phyloP scores from a whole-genome alignment of 2,888 invertebrate species.

The Drosophila eohydei region DNA sequence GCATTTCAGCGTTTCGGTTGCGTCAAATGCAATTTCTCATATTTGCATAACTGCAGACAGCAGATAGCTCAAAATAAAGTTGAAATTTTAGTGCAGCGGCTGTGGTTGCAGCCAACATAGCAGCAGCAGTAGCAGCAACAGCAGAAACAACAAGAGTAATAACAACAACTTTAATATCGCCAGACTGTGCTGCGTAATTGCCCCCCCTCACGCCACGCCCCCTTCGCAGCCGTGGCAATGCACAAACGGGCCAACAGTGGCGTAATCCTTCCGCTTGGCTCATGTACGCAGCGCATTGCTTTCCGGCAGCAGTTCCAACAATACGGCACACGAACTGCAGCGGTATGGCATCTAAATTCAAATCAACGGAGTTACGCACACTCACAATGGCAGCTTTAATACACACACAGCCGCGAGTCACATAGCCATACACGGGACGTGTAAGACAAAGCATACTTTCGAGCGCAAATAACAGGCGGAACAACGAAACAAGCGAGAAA shows the following conservation, averaged over 20 bases:
- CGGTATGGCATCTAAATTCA: conserved; percentile 54
- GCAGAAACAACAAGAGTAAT: conserved; percentile 22
- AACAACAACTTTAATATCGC: conserved; percentile 73
- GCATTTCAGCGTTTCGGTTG: conserved; percentile 58
- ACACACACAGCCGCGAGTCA: conserved; percentile 2
- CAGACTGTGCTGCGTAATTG: conserved; percentile 73
- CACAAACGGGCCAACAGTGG: conserved; percentile 19
- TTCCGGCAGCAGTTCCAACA: conserved; percentile 65
- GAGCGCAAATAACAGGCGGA: conserved; percentile 73
- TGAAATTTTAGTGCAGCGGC: conserved; percentile 67
- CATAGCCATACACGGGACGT: conserved; percentile 11
- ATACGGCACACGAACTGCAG: conserved; percentile 52
- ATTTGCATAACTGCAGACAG: conserved; percentile 81
- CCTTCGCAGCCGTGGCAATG: neutral
- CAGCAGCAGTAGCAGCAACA: conserved; percentile 21
- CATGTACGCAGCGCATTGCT: conserved; percentile 60
- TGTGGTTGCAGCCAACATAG: conserved; percentile 30
- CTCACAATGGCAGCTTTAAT: conserved; percentile 37
- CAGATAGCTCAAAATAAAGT: conserved; percentile 79
- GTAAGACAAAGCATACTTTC: conserved; percentile 78
- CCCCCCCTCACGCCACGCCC: conserved; percentile 25
- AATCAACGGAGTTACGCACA: conserved; percentile 75
- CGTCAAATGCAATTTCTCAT: conserved; percentile 79
- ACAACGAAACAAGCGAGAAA: conserved; percentile 58
- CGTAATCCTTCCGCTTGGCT: conserved; percentile 67